Evolutionary conservation across 1,140 invertebrate genomes (phyloP).

Genomic region (Drosophila subpulchrella): DNA sequence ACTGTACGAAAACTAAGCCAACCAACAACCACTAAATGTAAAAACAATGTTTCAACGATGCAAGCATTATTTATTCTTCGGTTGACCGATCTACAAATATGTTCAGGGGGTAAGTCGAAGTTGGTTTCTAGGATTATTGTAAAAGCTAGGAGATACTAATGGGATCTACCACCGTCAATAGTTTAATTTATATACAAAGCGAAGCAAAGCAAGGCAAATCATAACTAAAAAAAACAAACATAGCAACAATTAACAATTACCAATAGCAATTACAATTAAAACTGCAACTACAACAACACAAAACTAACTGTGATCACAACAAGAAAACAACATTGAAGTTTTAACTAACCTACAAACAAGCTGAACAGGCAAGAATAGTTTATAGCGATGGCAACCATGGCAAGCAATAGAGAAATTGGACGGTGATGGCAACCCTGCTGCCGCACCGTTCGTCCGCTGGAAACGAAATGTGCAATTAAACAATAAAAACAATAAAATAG

Average conservation of each 20-base stretch:
- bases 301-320: slow-evolving; percentile 81
- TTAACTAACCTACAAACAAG: slow-evolving; percentile 53
- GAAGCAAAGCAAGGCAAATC: slow-evolving; percentile 16
- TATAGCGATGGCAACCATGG: slow-evolving; percentile 68
- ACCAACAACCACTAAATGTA: slow-evolving; percentile 4
- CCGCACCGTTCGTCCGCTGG: slow-evolving; percentile 13
- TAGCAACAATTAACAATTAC: slow-evolving; percentile 55
- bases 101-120: slow-evolving; percentile 7
- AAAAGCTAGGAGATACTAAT: slow-evolving; percentile 56
- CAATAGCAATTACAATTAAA: slow-evolving; percentile 55
- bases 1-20: slow-evolving; percentile 7
- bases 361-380: slow-evolving; percentile 40
- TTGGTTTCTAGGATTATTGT: slow-evolving; percentile 27
- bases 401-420: slow-evolving; percentile 30
- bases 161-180: slow-evolving; percentile 80
- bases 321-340: slow-evolving; percentile 59
- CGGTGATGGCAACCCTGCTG: slow-evolving; percentile 36
- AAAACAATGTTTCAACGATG: slow-evolving; percentile 17
- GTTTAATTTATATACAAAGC: slow-evolving; percentile 64
- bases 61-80: slow-evolving; percentile 57
- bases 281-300: slow-evolving; percentile 79
- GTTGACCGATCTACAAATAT: slow-evolving; percentile 18
- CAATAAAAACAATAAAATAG: slow-evolving; percentile 45
- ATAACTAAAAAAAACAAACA: slow-evolving; percentile 35
- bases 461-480: slow-evolving; percentile 69